A percentile compares a stretch with the other conserved stretches of the same genome.
Conservation (phyloP, 2,113 vertebrate genomes). For the Corydoras sp. region DNA sequence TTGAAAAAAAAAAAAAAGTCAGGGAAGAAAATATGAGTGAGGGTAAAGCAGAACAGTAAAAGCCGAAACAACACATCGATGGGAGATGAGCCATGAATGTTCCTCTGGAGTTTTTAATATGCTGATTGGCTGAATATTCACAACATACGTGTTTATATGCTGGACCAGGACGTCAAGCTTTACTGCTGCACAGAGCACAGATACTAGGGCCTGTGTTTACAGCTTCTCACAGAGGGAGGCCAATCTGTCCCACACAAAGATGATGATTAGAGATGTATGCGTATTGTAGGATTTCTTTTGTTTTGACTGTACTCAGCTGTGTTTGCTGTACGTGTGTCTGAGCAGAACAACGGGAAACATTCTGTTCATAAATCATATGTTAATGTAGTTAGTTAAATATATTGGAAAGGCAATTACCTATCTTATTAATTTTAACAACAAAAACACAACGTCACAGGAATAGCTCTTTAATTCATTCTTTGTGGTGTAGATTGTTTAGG, state of each 20-base stretch:
- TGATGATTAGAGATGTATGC: background rate
- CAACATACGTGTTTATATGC: constrained; percentile 52
- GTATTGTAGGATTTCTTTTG: background rate
- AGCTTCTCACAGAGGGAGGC: constrained; percentile 37
- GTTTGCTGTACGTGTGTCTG: background rate
- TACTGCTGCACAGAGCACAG: constrained; percentile 12
- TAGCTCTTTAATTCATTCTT: too few species aligned
- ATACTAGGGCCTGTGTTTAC: constrained; percentile 5
- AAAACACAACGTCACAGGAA: too few species aligned
- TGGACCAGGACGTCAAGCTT: constrained; percentile 53
- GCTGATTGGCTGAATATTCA: constrained; percentile 55
- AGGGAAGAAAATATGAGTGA: background rate
- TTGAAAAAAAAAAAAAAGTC: constrained; percentile 14
- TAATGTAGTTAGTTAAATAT: too few species aligned
- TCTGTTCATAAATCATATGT: too few species aligned
- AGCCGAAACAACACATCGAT: background rate
- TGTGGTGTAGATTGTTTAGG: too few species aligned
- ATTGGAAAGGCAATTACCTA: too few species aligned
- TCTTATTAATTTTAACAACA: too few species aligned
- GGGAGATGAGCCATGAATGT: constrained; percentile 32
- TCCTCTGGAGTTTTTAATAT: constrained; percentile 54
- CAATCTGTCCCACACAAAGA: constrained; percentile 17
- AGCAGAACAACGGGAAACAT: too few species aligned
- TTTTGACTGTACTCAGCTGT: background rate
- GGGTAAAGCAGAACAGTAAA: constrained; percentile 7